Conservation (phyloP, 2,888 invertebrate genomes). For the Druceiella hillmani region DNA sequence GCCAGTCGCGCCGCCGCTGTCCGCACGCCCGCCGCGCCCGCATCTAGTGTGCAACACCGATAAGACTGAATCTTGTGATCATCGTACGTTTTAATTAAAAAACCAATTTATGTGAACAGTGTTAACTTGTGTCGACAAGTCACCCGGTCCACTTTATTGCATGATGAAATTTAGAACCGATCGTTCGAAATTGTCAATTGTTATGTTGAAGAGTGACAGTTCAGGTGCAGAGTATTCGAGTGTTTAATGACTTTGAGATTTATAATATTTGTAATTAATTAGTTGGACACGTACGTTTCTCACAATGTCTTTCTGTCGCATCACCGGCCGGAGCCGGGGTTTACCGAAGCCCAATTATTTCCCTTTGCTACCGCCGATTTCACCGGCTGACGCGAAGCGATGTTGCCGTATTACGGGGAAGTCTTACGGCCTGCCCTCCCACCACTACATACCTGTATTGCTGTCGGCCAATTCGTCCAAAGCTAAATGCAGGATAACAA, state of each 20-base stretch:
- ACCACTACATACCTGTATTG: slow-evolving; percentile 75
- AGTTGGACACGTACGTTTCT: no score
- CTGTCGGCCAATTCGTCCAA: slow-evolving; percentile 47
- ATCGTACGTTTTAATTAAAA: slow-evolving; percentile 34
- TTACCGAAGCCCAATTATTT: slow-evolving; percentile 80
- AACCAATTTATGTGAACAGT: no score
- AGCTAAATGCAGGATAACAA: slow-evolving; percentile 60
- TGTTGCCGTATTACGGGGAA: slow-evolving; percentile 76
- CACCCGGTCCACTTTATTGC: no score
- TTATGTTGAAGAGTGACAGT: no score
- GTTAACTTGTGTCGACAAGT: no score
- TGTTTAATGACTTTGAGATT: no score
- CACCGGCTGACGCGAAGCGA: slow-evolving; percentile 76
- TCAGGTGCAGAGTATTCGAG: no score
- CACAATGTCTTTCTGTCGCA: slow-evolving; percentile 70
- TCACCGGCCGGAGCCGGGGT: slow-evolving; percentile 73
- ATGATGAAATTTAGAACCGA: no score
- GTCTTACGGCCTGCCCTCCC: slow-evolving; percentile 65
- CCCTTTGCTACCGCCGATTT: slow-evolving; percentile 73
- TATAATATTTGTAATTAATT: no score
- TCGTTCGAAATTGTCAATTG: no score
- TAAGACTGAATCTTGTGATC: slow-evolving; percentile 44
- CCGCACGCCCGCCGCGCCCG: slow-evolving; percentile 30
- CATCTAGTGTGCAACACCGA: slow-evolving; percentile 41
- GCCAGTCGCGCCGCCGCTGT: slow-evolving; percentile 29